phyloP scores from a whole-genome alignment of 2,888 invertebrate genomes.

The Theristus sp. region DNA sequence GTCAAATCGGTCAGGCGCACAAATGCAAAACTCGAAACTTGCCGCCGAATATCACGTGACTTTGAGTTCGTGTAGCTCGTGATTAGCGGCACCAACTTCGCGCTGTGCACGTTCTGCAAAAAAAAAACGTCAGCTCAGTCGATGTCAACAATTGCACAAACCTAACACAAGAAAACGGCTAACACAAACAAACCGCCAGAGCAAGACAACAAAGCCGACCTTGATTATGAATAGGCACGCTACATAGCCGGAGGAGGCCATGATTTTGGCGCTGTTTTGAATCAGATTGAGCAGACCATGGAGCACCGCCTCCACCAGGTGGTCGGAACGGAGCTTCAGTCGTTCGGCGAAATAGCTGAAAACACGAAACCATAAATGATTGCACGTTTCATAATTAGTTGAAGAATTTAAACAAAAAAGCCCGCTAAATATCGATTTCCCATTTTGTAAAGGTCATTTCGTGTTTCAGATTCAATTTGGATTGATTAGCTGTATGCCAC shows the following conservation, averaged over 20 bases:
- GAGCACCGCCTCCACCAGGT: conserved; percentile 61
- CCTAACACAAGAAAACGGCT: conserved; percentile 1
- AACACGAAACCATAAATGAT: conserved; percentile 7
- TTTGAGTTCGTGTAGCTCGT: conserved; percentile 17
- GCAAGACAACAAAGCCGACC: conserved; percentile 22
- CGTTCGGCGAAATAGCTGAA: conserved; percentile 54
- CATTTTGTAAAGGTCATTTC: too few relatives aligned
- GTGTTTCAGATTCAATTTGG: too few relatives aligned
- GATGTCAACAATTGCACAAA: not conserved
- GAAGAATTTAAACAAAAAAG: not conserved
- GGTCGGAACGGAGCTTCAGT: conserved; percentile 61
- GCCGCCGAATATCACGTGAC: conserved; percentile 51
- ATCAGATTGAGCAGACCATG: conserved; percentile 68
- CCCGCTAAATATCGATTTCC: too few relatives aligned
- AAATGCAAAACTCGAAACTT: too few relatives aligned
- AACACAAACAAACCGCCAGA: too few relatives aligned
- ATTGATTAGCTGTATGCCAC: too few relatives aligned
- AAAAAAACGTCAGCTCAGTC: too few relatives aligned
- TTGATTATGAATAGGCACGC: conserved; percentile 70
- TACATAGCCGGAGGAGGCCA: conserved; percentile 46
- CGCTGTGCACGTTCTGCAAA: conserved; percentile 49
- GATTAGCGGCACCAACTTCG: conserved; percentile 58
- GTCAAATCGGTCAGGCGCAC: too few relatives aligned
- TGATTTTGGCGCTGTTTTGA: conserved; percentile 82
- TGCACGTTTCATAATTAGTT: not conserved